Evolutionary conservation across 2,797 vertebrate species (phyloP), one percentile per base, ranked within the genome.

Genomic region (Clarias laeviceps): DNA sequence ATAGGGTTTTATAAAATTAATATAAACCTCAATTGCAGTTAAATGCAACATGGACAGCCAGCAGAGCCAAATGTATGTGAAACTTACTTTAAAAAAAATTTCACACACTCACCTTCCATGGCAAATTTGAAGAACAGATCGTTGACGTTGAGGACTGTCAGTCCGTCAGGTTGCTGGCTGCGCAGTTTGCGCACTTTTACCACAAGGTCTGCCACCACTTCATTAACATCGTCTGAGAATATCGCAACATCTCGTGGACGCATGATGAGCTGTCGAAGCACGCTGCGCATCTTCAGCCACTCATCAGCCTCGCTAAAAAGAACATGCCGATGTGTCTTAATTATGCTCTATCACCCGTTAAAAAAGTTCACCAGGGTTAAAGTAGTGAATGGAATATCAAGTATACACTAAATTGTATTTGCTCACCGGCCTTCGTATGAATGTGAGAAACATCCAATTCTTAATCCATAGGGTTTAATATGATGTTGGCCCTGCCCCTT

Each of bases 91-190:
- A 14, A 15, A 6, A 37, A 37, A 37, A 9, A 45, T 7, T 68
- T 81, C n/a, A 27, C 34, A 18, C 56, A 12, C 79, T 68, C 70
- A 98, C 97, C 97, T 96, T 99, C 98, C 98, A 99, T 97, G 18
- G 97, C 96, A 61, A 97, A 99, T 89, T 97, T 98, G 94, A 99
- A 98, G 95, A 97, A 98, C 87, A 99, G 95, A 83, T 96, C 96
- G 84, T 98, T 99, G 84, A 99, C 88, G 69, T 98, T 96, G 89
- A 87, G 89, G 84, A 98, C 94, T 0, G 96, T 97, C 74, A 93
- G 92, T 12, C 95, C 93, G 32, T 97, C 96, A 0, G 91, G 86
- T 77, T 94, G 93, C 89, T 95, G 91, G 84, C 84, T 87, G 78
- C 96, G 94, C 34, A 98, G 93, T 1, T 82, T 85, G 32, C 87